These are phyloP conservation scores for Hecatera dysodea DNA, from an alignment of 2,888 invertebrate species.

Conservation along the genomic window DNA sequence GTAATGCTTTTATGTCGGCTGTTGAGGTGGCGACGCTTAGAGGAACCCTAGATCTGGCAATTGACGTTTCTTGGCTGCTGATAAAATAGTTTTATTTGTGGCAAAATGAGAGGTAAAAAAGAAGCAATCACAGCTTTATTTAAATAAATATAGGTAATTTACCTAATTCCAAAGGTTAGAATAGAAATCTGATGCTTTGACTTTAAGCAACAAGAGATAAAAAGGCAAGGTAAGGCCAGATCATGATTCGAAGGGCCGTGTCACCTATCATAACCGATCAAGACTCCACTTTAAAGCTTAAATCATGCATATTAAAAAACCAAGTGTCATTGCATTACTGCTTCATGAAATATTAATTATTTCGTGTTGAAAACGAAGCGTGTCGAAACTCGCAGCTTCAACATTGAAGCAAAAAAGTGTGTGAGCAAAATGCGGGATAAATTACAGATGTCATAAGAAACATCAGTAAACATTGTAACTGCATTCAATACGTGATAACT, in stretches of 20 bases:
- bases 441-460: neutral
- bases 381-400: constrained; percentile 26
- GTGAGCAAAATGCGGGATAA: constrained; percentile 18
- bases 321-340: constrained; percentile 5
- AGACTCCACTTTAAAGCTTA: neutral
- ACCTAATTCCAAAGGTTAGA: neutral
- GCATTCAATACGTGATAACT: neutral
- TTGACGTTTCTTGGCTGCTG: neutral
- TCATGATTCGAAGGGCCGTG: neutral
- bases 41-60: no score
- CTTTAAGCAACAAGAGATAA: neutral
- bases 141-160: no score
- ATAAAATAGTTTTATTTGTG: neutral
- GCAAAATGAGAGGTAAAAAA: neutral
- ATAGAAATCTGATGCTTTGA: no score
- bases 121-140: no score
- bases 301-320: neutral
- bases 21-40: no score
- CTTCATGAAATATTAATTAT: constrained; percentile 41
- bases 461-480: neutral
- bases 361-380: constrained; percentile 30
- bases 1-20: no score
- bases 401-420: constrained; percentile 41
- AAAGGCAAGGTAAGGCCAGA: no score
- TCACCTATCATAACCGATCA: no score